These are phyloP conservation scores for Hemicrepidius hirtus DNA, from an alignment of 2,888 invertebrate species.

Conservation along the genomic window DNA sequence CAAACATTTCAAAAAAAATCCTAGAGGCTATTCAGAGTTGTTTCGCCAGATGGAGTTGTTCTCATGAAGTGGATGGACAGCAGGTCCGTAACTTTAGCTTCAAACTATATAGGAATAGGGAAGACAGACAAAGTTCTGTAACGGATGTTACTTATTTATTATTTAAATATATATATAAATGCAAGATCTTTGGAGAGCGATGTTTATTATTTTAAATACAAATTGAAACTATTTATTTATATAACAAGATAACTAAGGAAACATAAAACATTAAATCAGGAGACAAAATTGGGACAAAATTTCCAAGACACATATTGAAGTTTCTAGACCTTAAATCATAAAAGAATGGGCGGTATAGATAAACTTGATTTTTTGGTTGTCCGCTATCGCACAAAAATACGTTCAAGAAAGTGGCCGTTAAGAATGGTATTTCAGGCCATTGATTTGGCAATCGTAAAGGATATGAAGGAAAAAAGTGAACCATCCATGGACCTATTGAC, in stretches of 20 bases:
- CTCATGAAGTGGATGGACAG: conserved; percentile 3
- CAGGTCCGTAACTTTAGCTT: not conserved
- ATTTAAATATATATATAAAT: too few species aligned
- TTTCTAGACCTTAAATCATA: not conserved
- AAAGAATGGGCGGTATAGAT: conserved; percentile 19
- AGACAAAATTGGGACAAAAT: conserved; percentile 1
- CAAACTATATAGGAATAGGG: conserved; percentile 10
- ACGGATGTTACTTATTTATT: too few species aligned
- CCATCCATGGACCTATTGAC: not conserved
- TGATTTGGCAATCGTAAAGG: conserved; percentile 42
- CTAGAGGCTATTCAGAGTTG: not conserved
- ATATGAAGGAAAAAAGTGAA: not conserved
- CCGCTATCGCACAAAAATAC: not conserved
- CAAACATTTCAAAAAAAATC: not conserved
- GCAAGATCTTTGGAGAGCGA: too few species aligned
- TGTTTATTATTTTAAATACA: too few species aligned
- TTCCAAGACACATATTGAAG: not conserved
- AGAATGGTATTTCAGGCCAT: conserved; percentile 46
- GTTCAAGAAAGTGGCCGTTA: conserved; percentile 42
- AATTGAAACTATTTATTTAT: too few species aligned
- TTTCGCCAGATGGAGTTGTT: not conserved
- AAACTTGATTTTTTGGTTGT: not conserved
- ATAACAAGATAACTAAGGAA: too few species aligned
- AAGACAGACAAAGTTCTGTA: not conserved
- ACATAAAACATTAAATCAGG: too few species aligned